These are phyloP conservation scores for Aspidiotus rigidus DNA, from an alignment of 2,888 invertebrate species.

Conservation along the genomic window DNA sequence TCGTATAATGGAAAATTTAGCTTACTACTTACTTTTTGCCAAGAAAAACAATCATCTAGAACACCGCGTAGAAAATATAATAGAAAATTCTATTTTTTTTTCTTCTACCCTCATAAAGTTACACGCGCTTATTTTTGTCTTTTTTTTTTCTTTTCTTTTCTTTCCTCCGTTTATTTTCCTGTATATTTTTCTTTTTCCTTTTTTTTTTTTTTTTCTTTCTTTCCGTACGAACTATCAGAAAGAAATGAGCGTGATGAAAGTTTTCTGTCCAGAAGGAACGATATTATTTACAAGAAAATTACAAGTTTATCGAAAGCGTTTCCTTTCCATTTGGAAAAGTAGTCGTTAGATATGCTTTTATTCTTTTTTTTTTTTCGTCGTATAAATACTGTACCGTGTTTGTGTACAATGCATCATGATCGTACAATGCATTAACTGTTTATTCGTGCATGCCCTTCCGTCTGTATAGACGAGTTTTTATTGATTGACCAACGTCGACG, in stretches of 20 bases:
- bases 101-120: not conserved
- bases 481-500: too few relatives aligned
- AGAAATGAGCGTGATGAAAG: not conserved
- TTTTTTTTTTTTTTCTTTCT: not conserved
- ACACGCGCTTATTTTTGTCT: not conserved
- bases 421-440: too few relatives aligned
- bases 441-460: too few relatives aligned
- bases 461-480: too few relatives aligned
- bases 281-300: too few relatives aligned
- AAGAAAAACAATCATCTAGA: slow-evolving; percentile 30
- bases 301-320: too few relatives aligned
- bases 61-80: not conserved
- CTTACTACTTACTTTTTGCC: slow-evolving; percentile 29
- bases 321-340: too few relatives aligned
- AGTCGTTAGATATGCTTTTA: too few relatives aligned
- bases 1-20: slow-evolving; percentile 32
- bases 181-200: not conserved
- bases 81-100: not conserved
- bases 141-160: not conserved
- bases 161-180: not conserved
- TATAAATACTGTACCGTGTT: too few relatives aligned
- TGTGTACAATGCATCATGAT: too few relatives aligned
- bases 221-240: not conserved
- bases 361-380: too few relatives aligned
- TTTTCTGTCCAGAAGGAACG: not conserved